Base-by-base conservation (phyloP, 2,113 vertebrate genomes). In the Apteryx owenii region DNA sequence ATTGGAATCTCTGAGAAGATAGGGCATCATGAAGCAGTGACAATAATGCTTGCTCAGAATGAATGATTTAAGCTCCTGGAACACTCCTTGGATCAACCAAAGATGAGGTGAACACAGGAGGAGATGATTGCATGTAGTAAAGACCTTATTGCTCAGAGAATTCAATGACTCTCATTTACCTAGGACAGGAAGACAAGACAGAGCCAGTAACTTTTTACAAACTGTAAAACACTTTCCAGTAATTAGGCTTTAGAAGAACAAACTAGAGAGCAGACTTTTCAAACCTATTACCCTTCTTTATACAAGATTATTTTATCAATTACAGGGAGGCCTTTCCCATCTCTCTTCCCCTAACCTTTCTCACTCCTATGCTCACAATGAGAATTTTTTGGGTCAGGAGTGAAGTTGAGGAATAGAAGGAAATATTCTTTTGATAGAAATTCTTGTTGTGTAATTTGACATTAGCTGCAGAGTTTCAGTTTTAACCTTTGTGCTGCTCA, bases 401-500 rank as follows among this genome's bases (percentile, higher is more conserved):
- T 72, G 2, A 79, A 89, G 44, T 0, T 42, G 81, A 36, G 77
- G 44, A 56, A 28, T 54, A 81, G 53, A 87, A 25, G 21, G 19
- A 89, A 85, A 42, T 38, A 73, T 5, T 65, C 17, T 53, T 75
- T 54, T 44, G 16, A 73, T 94, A 61, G 26, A 86, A 79, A 76
- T 66, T 68, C 50, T 56, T 79, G 46, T 73, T 78, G 46, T 72
- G 33, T 70, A 79, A 93, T 22, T 95, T 77, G 42, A 58, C 12
- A 85, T 50, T 90, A 89, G 51, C 73, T 96, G 7, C 79, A 81
- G 88, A n/a, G 25, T 95, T 95, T 71, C 0, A 3, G 46, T 89
- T 91, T 90, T 70, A 86, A 90, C 94, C 58, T 81, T 78, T 85
- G 70, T 91, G 76, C 79, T 40, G 46, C 31, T 71, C 48, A 25